Percentiles rank a stretch among this genome's conserved stretches.
Conservation (phyloP, 2,797 vertebrate species). For the Microhierax caerulescens region DNA sequence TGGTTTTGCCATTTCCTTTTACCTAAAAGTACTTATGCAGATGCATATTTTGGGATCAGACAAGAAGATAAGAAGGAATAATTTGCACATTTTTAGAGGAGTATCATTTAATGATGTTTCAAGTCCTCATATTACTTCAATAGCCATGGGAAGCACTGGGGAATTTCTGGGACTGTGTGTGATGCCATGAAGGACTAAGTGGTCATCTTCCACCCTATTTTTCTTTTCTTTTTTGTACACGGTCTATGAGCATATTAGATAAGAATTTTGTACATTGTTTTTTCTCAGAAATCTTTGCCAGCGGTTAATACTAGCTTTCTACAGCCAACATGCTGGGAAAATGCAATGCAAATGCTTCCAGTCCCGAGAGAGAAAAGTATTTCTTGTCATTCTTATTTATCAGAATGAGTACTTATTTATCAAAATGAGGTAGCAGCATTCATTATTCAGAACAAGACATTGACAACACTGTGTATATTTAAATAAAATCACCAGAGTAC, state of each 20-base stretch:
- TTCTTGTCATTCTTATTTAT: not conserved
- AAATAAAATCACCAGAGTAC: not conserved
- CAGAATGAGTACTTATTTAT: not conserved
- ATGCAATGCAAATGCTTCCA: not conserved
- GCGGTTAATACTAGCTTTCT: not conserved
- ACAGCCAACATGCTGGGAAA: not conserved
- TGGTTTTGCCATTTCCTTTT: not conserved
- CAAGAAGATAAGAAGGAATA: not conserved
- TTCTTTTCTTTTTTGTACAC: not conserved
- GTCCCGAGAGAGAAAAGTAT: not conserved
- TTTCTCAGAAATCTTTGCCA: not conserved
- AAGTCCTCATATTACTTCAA: not conserved
- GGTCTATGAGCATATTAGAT: not conserved
- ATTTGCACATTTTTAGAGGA: not conserved
- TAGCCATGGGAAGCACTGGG: not conserved
- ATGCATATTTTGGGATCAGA: not conserved
- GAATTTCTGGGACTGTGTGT: not conserved
- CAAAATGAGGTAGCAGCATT: not conserved
- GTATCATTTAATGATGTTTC: not conserved
- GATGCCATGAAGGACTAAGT: not conserved
- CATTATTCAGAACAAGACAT: not conserved
- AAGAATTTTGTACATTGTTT: not conserved
- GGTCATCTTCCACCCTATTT: not conserved
- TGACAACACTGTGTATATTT: rapidly evolving
- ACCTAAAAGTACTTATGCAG: not conserved